A percentile compares a stretch with the other conserved stretches of the same genome.
phyloP scores from a whole-genome alignment of 2,797 vertebrate genomes.

The Danio tinwini region DNA sequence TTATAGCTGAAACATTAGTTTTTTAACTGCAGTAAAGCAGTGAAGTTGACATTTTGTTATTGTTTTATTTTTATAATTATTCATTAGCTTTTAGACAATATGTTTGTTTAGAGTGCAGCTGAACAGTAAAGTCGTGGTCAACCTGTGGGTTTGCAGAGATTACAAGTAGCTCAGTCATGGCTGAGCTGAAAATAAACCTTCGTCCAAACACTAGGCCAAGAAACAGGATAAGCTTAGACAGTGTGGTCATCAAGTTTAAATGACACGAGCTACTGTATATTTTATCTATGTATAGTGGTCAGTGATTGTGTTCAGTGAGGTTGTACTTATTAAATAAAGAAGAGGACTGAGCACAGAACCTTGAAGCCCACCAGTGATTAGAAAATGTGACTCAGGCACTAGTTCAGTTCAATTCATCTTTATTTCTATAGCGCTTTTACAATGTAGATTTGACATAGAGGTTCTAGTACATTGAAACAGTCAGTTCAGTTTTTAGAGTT shows the following conservation, averaged over 20 bases:
- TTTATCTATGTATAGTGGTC: background rate
- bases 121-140: background rate
- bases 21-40: no score
- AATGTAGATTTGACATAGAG: no score
- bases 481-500: no score
- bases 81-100: no score
- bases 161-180: background rate
- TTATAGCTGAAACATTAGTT: background rate
- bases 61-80: no score
- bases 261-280: no score
- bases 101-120: background rate
- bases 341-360: background rate
- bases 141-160: slow-evolving; percentile 3
- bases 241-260: background rate
- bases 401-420: no score
- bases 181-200: background rate
- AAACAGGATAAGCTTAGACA: background rate
- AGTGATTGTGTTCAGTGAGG: background rate
- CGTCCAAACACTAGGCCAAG: background rate
- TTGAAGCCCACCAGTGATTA: background rate
- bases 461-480: no score
- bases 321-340: background rate
- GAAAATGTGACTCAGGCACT: background rate
- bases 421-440: no score
- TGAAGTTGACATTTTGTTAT: no score